Base-by-base conservation (phyloP, 2,797 vertebrate genomes). In the Pygocentrus nattereri region DNA sequence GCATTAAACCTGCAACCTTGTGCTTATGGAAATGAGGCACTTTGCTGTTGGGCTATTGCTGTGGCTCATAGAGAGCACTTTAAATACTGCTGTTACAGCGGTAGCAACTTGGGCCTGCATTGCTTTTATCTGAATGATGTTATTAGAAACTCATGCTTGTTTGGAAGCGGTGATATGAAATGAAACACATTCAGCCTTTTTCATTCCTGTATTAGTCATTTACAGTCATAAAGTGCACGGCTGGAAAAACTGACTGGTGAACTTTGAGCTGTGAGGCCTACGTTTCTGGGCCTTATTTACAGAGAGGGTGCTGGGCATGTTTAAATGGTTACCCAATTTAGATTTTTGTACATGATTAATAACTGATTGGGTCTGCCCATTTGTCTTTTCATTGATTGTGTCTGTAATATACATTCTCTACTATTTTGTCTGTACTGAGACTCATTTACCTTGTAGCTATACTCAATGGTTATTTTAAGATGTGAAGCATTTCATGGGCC, bases 241-340 rank as follows among this genome's bases (percentile, higher is more conserved):
- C 31, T 73, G 59, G 5, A 65, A 56, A 65, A 47, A 19, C n/a
- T 16, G 65, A 6, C 19, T 65, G 56, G 19, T 44, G 23, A n/a
- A 77, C 64, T 76, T 67, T 82, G 58, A 82, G 49, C 69, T 50
- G 19, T 23, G n/a, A 49, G 15, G 30, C 15, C 10, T 73, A 56
- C 34, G 56, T 62, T 67, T 56, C 71, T 13, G 1, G 44, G 59
- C 27, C 58, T n/a, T 25, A 23, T 19, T 52, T 50, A 38, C 25
- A 13, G 30, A 62, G 27, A 16, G 34, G 21, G 27, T 2, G 5
- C 34, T 34, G 62, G 59, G 4, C 41, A 38, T 25, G 12, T 25
- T 50, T 62, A 68, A 56, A 44, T 23, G 19, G 34, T n/a, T 67
- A 54, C 25, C 38, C 23, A 21, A 74, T 16, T 27, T 12, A 69